These are phyloP conservation scores for Drosophila willistoni DNA, from an alignment of 1,140 invertebrate genomes.

Conservation along the genomic window DNA sequence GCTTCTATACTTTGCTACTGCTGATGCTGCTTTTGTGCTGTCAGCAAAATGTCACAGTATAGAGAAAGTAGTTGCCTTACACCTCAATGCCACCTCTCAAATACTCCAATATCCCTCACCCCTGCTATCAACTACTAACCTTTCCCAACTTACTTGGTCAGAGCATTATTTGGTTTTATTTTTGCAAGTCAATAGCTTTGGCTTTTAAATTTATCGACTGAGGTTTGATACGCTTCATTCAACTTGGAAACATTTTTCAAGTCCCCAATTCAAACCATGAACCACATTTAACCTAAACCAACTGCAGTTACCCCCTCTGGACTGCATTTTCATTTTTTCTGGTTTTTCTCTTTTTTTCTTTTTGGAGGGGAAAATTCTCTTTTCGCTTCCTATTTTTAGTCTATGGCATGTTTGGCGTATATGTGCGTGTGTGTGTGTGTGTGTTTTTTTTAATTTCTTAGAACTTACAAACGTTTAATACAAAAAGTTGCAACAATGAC, in stretches of 20 bases:
- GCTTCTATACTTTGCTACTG: conserved; percentile 9
- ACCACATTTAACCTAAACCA: conserved; percentile 3
- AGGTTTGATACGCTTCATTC: conserved; percentile 80
- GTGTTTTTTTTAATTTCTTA: too few relatives aligned
- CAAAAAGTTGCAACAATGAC: too few relatives aligned
- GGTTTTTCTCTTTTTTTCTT: conserved; percentile 12
- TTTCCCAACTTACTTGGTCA: conserved; percentile 38
- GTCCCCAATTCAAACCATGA: conserved; percentile 26
- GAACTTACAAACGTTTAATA: too few relatives aligned
- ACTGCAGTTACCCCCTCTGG: conserved; percentile 3
- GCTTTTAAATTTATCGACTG: conserved; percentile 81
- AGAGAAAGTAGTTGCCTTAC: not conserved
- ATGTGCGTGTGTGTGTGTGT: not conserved
- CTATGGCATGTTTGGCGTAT: not conserved
- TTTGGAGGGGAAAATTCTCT: conserved; percentile 4
- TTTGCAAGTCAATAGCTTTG: conserved; percentile 79
- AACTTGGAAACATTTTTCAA: conserved; percentile 81
- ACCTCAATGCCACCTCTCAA: conserved; percentile 41
- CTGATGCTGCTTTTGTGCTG: conserved; percentile 61
- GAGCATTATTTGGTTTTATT: conserved; percentile 78
- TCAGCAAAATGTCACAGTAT: conserved; percentile 79
- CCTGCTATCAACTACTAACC: conserved; percentile 14
- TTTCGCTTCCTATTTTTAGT: conserved; percentile 5
- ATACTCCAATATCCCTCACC: conserved; percentile 35
- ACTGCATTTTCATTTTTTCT: conserved; percentile 18